A percentile compares a stretch with the other conserved stretches of the same genome.
Conservation (phyloP, 2,888 invertebrate genomes). For the Stomorhina lunata region DNA sequence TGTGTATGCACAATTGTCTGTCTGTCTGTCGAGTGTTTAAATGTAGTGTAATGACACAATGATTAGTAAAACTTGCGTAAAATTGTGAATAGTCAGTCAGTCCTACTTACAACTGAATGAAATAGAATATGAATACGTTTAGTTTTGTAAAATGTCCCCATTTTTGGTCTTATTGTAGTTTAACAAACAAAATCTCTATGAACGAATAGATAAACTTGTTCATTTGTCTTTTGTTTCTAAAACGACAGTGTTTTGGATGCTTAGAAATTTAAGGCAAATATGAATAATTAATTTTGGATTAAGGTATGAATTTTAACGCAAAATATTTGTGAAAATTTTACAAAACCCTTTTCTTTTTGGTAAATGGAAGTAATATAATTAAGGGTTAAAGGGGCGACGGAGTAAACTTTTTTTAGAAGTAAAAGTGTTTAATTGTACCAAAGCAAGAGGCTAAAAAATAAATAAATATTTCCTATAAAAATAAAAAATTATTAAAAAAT, state of each 20-base stretch:
- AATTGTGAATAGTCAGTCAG: slow-evolving; percentile 41
- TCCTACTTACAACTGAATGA: slow-evolving; percentile 32
- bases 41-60: slow-evolving; percentile 61
- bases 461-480: too few species aligned
- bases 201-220: slow-evolving; percentile 34
- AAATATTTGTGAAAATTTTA: too few species aligned
- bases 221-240: not conserved
- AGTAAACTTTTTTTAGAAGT: too few species aligned
- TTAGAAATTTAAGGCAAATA: not conserved
- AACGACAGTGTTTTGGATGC: slow-evolving; percentile 14
- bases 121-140: slow-evolving; percentile 19
- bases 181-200: slow-evolving; percentile 53
- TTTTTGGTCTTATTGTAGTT: slow-evolving; percentile 38
- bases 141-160: slow-evolving; percentile 12
- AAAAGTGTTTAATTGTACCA: too few species aligned
- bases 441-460: too few species aligned
- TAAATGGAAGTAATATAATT: too few species aligned
- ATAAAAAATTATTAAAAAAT: too few species aligned
- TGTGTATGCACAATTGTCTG: slow-evolving; percentile 55
- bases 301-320: too few species aligned
- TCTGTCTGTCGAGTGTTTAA: slow-evolving; percentile 52
- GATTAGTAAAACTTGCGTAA: slow-evolving; percentile 57
- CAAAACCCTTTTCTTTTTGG: too few species aligned
- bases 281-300: too few species aligned
- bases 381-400: too few species aligned